Base-by-base conservation (phyloP, 2,888 invertebrate species). In the Megastigmus dorsalis region DNA sequence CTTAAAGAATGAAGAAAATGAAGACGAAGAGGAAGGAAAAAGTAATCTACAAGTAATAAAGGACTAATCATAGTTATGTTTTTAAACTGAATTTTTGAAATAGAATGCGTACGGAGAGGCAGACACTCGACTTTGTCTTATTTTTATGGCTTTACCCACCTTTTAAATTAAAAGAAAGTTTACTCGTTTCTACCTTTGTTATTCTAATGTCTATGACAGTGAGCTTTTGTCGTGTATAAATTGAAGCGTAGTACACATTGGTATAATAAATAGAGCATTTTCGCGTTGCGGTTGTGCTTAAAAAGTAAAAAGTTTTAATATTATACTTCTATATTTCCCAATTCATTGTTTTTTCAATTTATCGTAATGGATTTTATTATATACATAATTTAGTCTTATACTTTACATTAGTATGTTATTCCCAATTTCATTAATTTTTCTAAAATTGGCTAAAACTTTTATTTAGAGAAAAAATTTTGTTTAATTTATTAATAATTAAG, bases 61-160 rank as follows among this genome's bases (percentile, higher is more conserved):
- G 82, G 83, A 84, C 84, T 85, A 84, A 84, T 86, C 80, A 83
- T 83, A 86, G 85, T 86, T 87, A 83, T 85, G 86, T 85, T 86
- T 86, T 86, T 85, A 84, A 86, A 85, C 83, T 84, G 83, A 85
- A 85, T 84, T 86, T 86, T 85, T 84, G 84, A 86, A 86, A 87
- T 87, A 87, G 86, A 86, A 85, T 84, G 84, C 85, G 85, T 85
- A 87, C 83, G 84, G 83, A 84, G 85, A 86, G 86, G 83, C 84
- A 84, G 81, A 81, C 76, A 78, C 70, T 78, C 77, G 75, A 77
- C 68, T 70, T 76, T 76, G 79, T 77, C 80, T 80, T 75, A 76
- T 80, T 81, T 80, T 79, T 80, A 77, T 79, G 30, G 62, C 45
- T 77, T 59, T 68, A 65, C 66, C 70, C 74, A 69, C 69, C 66